Evolutionary conservation across 2,888 invertebrate species (phyloP).

Genomic region (Stramonita haemastoma): DNA sequence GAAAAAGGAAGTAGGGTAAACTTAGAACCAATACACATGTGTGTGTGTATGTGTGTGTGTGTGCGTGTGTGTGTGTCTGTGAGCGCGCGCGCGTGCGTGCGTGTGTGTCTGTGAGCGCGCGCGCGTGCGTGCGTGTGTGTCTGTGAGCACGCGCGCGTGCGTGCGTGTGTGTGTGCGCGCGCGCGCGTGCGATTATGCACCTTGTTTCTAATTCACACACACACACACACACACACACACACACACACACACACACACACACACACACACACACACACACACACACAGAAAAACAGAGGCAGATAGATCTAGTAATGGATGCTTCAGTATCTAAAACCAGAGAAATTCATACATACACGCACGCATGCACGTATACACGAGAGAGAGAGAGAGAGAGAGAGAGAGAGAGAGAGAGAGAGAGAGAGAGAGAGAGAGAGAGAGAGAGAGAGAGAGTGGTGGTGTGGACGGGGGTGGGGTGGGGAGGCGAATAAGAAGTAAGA

Average conservation of each 20-base stretch:
- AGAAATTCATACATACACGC: neutral
- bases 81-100: too few relatives aligned
- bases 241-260: neutral
- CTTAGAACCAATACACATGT: too few relatives aligned
- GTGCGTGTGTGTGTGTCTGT: too few relatives aligned
- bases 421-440: conserved; percentile 18
- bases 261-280: neutral
- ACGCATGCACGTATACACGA: neutral
- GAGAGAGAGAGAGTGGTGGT: conserved; percentile 4
- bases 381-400: neutral
- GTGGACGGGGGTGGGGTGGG: too few relatives aligned
- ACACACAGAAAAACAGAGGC: neutral
- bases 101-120: too few relatives aligned
- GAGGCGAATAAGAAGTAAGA: too few relatives aligned
- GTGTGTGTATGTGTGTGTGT: too few relatives aligned
- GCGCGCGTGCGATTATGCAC: neutral
- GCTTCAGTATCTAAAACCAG: neutral
- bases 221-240: neutral
- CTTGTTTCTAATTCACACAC: neutral
- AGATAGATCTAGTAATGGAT: neutral
- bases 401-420: neutral
- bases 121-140: too few relatives aligned
- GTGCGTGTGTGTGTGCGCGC: too few relatives aligned
- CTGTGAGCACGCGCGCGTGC: too few relatives aligned
- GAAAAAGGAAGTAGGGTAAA: too few relatives aligned